These are phyloP conservation scores for Peromyscus polionotus DNA, from an alignment of 2,113 vertebrate genomes.

Conservation along the genomic window DNA sequence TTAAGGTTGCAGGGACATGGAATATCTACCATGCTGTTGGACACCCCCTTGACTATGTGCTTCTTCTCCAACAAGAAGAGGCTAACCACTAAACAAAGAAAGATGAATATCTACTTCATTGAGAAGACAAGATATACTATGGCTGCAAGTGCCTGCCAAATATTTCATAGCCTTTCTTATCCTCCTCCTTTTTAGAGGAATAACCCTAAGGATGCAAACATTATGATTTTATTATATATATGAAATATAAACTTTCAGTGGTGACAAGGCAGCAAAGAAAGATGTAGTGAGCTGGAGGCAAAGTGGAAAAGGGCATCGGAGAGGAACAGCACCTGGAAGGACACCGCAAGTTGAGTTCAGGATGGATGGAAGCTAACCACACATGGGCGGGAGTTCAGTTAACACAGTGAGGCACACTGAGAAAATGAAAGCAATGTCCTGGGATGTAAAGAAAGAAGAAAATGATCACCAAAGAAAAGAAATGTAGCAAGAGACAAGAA, in stretches of 20 bases:
- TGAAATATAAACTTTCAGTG: not conserved
- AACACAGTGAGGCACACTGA: not conserved
- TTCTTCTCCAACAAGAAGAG: not conserved
- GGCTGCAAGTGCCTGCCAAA: not conserved
- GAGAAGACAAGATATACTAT: not conserved
- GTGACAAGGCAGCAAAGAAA: not conserved
- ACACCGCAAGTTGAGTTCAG: not conserved
- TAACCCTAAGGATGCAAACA: constrained; percentile 25
- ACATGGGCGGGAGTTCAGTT: no score
- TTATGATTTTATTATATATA: not conserved
- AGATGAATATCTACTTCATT: not conserved
- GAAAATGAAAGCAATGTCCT: not conserved
- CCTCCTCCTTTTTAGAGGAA: not conserved
- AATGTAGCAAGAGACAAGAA: not conserved
- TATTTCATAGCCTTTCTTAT: not conserved
- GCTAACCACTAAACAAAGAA: not conserved
- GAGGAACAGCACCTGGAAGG: not conserved
- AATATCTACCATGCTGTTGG: not conserved
- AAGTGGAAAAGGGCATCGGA: not conserved
- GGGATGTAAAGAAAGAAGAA: not conserved
- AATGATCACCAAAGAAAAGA: not conserved
- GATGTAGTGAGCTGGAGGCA: not conserved
- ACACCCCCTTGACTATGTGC: not conserved
- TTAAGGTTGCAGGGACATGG: not conserved
- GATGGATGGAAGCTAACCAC: not conserved